Percentiles rank a stretch among this genome's conserved stretches.
Evolutionary conservation across 2,797 vertebrate species (phyloP).

Genomic region (Coregonus suidteri): DNA sequence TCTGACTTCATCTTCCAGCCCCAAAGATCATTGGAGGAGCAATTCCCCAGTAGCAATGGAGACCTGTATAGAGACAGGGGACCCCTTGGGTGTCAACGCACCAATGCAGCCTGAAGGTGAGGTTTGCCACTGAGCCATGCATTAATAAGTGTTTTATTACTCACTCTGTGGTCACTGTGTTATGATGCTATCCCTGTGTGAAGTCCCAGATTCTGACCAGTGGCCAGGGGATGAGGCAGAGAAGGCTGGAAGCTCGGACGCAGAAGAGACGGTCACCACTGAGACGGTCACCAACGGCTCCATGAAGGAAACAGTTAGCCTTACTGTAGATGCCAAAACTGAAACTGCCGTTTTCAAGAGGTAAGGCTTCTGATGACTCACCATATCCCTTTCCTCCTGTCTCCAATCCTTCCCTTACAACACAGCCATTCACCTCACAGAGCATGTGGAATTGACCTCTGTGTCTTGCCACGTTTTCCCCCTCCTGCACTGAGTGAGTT

Average conservation of each 20-base stretch:
- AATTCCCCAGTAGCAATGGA: slow-evolving; percentile 98
- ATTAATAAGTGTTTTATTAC: background rate
- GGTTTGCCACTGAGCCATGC: slow-evolving; percentile 22
- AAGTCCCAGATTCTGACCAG: slow-evolving; percentile 62
- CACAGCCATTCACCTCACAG: slow-evolving; percentile 25
- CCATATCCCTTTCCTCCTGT: too few relatives aligned
- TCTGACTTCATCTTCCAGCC: slow-evolving; percentile 69
- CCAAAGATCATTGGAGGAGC: slow-evolving; percentile 91
- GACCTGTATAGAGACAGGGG: slow-evolving; percentile 86
- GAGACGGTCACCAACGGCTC: slow-evolving; percentile 98
- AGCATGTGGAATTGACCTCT: slow-evolving; percentile 31
- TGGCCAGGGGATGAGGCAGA: slow-evolving; percentile 65
- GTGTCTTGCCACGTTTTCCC: slow-evolving; percentile 2
- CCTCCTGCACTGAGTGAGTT: too few relatives aligned
- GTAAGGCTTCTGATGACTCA: slow-evolving; percentile 67
- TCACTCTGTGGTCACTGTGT: background rate
- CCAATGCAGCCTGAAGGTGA: slow-evolving; percentile 84
- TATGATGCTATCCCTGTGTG: background rate
- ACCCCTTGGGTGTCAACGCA: slow-evolving; percentile 85
- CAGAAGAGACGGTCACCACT: slow-evolving; percentile 87
- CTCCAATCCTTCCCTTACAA: background rate
- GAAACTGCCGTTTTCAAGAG: slow-evolving; percentile 99
- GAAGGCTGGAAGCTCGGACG: slow-evolving; percentile 80
- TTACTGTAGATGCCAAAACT: slow-evolving; percentile 99
- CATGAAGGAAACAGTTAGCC: slow-evolving; percentile 98